Conservation (phyloP, 1,140 invertebrate genomes). For the Lasaia peninsularis region DNA sequence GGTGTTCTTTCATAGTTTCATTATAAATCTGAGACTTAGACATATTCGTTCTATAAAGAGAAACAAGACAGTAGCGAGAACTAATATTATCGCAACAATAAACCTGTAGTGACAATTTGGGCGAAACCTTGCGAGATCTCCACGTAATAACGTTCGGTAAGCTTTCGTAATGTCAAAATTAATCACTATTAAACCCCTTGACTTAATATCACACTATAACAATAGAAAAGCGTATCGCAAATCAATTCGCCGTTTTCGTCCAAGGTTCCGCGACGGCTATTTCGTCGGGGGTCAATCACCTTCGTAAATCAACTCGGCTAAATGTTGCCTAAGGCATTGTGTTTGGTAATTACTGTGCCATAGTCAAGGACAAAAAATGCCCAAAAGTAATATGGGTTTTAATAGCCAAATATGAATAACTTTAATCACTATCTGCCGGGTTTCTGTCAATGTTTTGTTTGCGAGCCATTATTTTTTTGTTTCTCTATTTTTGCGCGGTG, state of each 20-base stretch:
- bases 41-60: no score
- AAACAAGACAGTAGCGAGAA: no score
- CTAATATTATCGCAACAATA: no score
- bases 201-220: neutral
- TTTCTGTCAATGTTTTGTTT: neutral
- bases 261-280: conserved; percentile 5
- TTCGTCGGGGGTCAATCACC: conserved; percentile 4
- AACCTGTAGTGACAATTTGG: no score
- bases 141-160: no score
- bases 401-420: conserved; percentile 7
- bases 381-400: conserved; percentile 1
- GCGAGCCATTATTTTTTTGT: neutral
- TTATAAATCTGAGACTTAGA: no score
- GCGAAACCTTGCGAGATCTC: no score
- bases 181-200: neutral
- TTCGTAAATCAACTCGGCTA: conserved; percentile 11
- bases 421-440: neutral
- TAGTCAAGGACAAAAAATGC: conserved; percentile 8
- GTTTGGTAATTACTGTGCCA: conserved; percentile 6
- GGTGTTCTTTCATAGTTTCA: no score
- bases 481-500: neutral
- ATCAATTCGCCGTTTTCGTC: conserved; percentile 1
- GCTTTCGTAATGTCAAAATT: neutral
- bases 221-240: conserved; percentile 10
- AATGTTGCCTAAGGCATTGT: conserved; percentile 12